Evolutionary conservation across 1,140 invertebrate genomes (phyloP), one percentile per base, ranked within the genome.

Genomic region (Coptotermes formosanus): DNA sequence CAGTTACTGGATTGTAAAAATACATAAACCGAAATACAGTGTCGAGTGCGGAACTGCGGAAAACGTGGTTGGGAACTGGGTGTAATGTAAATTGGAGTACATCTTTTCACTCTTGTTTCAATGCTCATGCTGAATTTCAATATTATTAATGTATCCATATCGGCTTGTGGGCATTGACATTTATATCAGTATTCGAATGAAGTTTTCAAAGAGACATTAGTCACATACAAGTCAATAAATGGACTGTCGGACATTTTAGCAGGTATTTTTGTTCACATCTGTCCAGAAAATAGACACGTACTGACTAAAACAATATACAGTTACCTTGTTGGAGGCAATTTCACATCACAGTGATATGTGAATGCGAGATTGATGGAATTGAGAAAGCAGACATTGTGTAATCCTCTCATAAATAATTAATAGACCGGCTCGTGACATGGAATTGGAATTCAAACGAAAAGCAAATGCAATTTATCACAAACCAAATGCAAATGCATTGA

Each of bases 381-480:
- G 64, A 75, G 64, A 75, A 75, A 75, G 25, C 64, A 75, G 25
- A 75, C 64, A 75, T 30, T 75, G 64, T 75, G n/a, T 75, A 75
- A 75, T 30, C 25, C 64, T 75, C 64, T 75, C 64, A 75, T 75
- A 75, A 75, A 75, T 75, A 9, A 75, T 75, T 75, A 75, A 75
- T 75, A 14, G 64, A 75, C 64, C 25, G 16, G 64, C 3, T 11
- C 64, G 52, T 55, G 52, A 55, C 52, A 21, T 55, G 14, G 52
- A 55, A 55, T 55, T 55, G 52, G 52, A 55, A 55, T 55, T 21
- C 52, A 55, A 16, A 55, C 14, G 14, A 55, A 8, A 75, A 75
- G 25, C 64, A 75, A 75, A 75, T 75, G 7, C n/a, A 75, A 3
- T 75, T 30, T 30, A 75, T 75, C 2, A 14, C 64, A 75, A 30